These are phyloP conservation scores for Diorhabda sublineata DNA, from an alignment of 1,140 invertebrate genomes.

Conservation along the genomic window DNA sequence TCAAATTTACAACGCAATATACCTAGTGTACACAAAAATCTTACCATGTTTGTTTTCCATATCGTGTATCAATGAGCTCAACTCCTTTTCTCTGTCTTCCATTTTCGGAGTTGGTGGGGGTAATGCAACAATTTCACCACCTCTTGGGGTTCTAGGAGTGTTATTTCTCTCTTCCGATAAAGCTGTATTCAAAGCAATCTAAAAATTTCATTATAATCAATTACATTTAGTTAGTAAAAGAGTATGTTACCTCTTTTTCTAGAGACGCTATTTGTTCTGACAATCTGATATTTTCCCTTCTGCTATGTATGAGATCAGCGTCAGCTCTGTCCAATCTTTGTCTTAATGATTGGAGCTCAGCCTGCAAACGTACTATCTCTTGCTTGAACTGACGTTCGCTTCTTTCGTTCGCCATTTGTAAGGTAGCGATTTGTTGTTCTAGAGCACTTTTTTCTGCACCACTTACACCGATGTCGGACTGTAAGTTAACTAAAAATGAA, in stretches of 20 bases:
- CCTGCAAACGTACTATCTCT: conserved; percentile 66
- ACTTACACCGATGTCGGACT: conserved; percentile 68
- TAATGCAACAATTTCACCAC: conserved; percentile 37
- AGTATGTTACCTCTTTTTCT: conserved; percentile 67
- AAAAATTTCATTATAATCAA: conserved; percentile 4
- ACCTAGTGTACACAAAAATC: conserved; percentile 21
- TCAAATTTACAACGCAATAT: too few relatives aligned
- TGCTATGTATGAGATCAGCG: conserved; percentile 69
- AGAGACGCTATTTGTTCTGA: conserved; percentile 69
- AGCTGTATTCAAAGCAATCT: conserved; percentile 50
- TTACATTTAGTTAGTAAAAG: not conserved
- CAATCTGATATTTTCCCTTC: conserved; percentile 69
- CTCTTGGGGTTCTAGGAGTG: conserved; percentile 23
- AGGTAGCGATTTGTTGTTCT: conserved; percentile 69
- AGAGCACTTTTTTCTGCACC: conserved; percentile 69
- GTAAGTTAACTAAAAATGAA: conserved; percentile 55
- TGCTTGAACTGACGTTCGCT: conserved; percentile 68
- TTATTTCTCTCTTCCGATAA: conserved; percentile 41
- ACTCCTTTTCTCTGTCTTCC: conserved; percentile 57
- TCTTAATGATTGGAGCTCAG: conserved; percentile 71
- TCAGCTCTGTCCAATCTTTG: conserved; percentile 73
- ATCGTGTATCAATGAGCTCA: conserved; percentile 66
- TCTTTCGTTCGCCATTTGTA: conserved; percentile 58
- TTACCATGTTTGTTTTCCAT: conserved; percentile 80
- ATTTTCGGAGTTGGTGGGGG: conserved; percentile 37